These are phyloP conservation scores for Drymonia ruficornis DNA, from an alignment of 2,888 invertebrate species.

Conservation along the genomic window DNA sequence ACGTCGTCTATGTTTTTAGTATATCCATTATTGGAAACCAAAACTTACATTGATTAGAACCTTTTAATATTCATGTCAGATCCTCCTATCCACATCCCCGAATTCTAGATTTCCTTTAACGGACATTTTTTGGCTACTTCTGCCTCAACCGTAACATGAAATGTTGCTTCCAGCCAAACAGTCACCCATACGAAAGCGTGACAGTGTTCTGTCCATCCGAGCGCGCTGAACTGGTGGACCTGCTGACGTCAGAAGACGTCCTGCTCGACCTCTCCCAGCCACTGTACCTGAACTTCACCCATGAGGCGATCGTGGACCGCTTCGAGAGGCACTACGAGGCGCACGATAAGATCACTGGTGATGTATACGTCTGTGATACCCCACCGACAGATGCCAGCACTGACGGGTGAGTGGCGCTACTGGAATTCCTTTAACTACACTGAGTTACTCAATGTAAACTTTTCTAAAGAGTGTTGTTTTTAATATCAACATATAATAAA, in stretches of 20 bases:
- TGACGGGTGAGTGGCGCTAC: conserved; percentile 79
- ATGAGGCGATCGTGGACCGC: conserved; percentile 91
- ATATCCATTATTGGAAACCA: too few species aligned
- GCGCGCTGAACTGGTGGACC: conserved; percentile 88
- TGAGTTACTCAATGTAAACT: too few species aligned
- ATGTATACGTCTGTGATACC: conserved; percentile 90
- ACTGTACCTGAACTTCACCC: conserved; percentile 94
- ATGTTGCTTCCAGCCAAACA: conserved; percentile 87
- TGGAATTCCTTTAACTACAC: neutral
- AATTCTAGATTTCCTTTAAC: too few species aligned
- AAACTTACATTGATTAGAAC: too few species aligned
- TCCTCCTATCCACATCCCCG: too few species aligned
- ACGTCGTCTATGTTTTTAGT: conserved; percentile 6
- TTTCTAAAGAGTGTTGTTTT: too few species aligned
- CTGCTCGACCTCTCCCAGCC: conserved; percentile 92
- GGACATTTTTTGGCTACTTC: too few species aligned
- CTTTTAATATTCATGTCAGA: too few species aligned
- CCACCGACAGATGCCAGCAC: conserved; percentile 84
- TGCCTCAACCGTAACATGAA: too few species aligned
- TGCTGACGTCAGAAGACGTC: conserved; percentile 90
- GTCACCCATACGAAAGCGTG: conserved; percentile 92
- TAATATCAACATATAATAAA: too few species aligned
- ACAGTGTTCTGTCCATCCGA: conserved; percentile 93
- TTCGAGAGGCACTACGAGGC: conserved; percentile 87
- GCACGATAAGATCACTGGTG: conserved; percentile 92